A percentile compares a stretch with the other conserved stretches of the same genome.
These are phyloP conservation scores for Himalopsyche kuldschensis DNA, from an alignment of 2,888 invertebrate genomes.

Conservation along the genomic window DNA sequence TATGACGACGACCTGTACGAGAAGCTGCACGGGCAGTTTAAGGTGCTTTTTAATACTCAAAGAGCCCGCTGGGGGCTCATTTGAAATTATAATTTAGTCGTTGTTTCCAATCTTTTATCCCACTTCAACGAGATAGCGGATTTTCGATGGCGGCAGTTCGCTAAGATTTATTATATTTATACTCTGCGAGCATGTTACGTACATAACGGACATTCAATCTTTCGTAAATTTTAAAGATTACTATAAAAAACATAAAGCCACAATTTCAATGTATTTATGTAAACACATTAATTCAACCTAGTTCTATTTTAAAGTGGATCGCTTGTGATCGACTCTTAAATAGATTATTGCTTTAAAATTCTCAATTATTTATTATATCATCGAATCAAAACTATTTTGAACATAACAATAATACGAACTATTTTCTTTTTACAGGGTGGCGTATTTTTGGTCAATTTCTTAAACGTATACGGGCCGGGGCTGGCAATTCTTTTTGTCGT, in stretches of 20 bases:
- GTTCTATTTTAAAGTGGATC: no score
- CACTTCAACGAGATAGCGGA: background rate
- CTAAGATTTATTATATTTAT: background rate
- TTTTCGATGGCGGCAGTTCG: background rate
- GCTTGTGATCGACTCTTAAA: no score
- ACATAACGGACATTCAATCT: no score
- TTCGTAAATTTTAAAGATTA: no score
- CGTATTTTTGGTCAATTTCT: conserved; percentile 80
- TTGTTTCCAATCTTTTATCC: conserved; percentile 22
- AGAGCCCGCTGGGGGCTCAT: conserved; percentile 6
- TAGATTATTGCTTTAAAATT: no score
- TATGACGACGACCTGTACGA: background rate
- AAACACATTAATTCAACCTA: no score
- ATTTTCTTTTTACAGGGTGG: conserved; percentile 67
- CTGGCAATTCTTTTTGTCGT: conserved; percentile 87
- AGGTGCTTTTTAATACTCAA: conserved; percentile 10
- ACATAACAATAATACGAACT: background rate
- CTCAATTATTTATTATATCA: no score
- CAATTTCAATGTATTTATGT: no score
- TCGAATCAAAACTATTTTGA: no score
- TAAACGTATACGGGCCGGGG: conserved; percentile 87
- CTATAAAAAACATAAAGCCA: no score
- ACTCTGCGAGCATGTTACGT: background rate
- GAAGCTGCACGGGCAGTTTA: background rate
- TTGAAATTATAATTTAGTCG: conserved; percentile 30